These are phyloP conservation scores for Cataglyphis cursor DNA, from an alignment of 2,888 invertebrate genomes.

Conservation along the genomic window DNA sequence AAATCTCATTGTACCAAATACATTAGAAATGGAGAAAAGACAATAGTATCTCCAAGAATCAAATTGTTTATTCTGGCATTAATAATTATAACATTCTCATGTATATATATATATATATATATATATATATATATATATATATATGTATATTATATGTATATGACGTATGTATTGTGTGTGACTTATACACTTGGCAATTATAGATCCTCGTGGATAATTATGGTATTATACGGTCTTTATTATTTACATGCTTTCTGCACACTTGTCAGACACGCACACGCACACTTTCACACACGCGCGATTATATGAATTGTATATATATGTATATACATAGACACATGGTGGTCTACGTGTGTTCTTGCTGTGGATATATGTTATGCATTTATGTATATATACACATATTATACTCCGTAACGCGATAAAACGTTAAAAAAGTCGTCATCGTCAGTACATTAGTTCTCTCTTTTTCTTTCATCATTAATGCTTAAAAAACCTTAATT, in stretches of 20 bases:
- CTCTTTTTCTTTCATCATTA: conserved; percentile 56
- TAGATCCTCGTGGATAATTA: conserved; percentile 59
- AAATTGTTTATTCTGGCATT: not conserved
- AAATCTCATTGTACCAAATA: not conserved
- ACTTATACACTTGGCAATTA: conserved; percentile 59
- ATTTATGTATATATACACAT: conserved; percentile 66
- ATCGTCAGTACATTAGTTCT: conserved; percentile 68
- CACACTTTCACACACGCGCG: conserved; percentile 64
- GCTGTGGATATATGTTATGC: conserved; percentile 38
- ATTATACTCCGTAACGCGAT: conserved; percentile 74
- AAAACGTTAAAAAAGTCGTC: conserved; percentile 76
- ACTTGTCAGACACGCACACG: conserved; percentile 60
- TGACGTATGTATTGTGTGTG: conserved; percentile 29
- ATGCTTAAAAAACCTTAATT: conserved; percentile 76
- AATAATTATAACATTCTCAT: not conserved
- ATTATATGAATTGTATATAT: conserved; percentile 62
- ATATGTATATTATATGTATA: not conserved
- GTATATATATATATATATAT: too few relatives aligned
- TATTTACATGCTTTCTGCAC: conserved; percentile 72
- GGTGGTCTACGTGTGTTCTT: conserved; percentile 53
- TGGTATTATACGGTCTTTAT: conserved; percentile 67
- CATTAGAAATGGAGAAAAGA: not conserved
- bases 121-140: too few relatives aligned
- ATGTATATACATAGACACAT: conserved; percentile 55
- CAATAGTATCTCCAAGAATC: not conserved